Conservation (phyloP, 1,140 invertebrate genomes). For the Drosophila ananassae region DNA sequence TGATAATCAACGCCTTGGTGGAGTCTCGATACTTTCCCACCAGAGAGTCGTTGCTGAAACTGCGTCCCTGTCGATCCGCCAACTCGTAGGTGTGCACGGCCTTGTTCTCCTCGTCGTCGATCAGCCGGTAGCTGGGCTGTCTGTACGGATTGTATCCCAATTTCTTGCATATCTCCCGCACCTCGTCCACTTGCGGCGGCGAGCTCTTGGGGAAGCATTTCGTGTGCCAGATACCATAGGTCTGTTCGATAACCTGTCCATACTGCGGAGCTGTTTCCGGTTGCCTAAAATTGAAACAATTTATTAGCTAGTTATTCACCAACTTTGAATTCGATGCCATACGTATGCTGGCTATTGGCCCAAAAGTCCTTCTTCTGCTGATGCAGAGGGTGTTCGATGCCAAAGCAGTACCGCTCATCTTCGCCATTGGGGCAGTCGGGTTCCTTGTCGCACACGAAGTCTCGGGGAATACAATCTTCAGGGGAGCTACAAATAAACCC, state of each 20-base stretch:
- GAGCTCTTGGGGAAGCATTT: slow-evolving; percentile 85
- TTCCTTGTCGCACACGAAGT: slow-evolving; percentile 90
- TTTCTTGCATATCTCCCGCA: slow-evolving; percentile 84
- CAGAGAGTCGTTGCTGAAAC: slow-evolving; percentile 61
- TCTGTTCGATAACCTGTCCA: slow-evolving; percentile 86
- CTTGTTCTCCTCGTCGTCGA: slow-evolving; percentile 69
- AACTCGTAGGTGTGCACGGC: slow-evolving; percentile 62
- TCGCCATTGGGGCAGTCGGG: slow-evolving; percentile 89
- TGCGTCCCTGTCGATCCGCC: slow-evolving; percentile 58
- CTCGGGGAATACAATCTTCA: slow-evolving; percentile 87
- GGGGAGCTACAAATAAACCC: slow-evolving; percentile 43
- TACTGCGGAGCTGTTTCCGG: slow-evolving; percentile 47
- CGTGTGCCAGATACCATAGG: slow-evolving; percentile 86
- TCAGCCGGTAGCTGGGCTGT: slow-evolving; percentile 72
- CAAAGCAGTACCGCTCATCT: slow-evolving; percentile 87
- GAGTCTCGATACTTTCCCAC: slow-evolving; percentile 67
- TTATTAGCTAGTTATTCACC: background rate
- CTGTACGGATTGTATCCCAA: slow-evolving; percentile 81
- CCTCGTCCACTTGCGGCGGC: slow-evolving; percentile 71
- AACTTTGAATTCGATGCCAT: background rate
- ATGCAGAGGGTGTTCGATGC: slow-evolving; percentile 73
- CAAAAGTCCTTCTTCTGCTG: slow-evolving; percentile 54
- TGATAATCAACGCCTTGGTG: slow-evolving; percentile 74
- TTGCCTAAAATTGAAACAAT: slow-evolving; percentile 30
- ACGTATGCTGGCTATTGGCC: slow-evolving; percentile 44